Percentiles rank a stretch among this genome's conserved stretches.
Evolutionary conservation across 2,888 invertebrate species (phyloP).

Genomic region (Balanococcus diminutus): DNA sequence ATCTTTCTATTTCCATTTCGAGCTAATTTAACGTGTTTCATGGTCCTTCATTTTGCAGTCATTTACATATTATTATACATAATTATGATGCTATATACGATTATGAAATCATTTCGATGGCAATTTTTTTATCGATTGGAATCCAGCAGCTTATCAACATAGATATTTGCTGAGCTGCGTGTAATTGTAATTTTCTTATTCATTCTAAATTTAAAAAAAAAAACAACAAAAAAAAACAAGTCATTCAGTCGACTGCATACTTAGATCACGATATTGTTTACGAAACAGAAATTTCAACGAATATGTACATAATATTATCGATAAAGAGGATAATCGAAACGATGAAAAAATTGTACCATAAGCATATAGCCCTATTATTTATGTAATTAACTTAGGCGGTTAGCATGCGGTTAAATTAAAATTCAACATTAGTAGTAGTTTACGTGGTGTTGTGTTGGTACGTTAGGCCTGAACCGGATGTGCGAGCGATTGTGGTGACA

Average conservation of each 20-base stretch:
- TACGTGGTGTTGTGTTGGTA: constrained; percentile 53
- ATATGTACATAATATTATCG: not conserved
- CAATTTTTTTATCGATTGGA: too few species aligned
- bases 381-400: not conserved
- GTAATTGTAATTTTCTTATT: not conserved
- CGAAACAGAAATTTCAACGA: not conserved
- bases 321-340: not conserved
- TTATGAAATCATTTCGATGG: not conserved
- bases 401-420: constrained; percentile 33
- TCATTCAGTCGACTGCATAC: too few species aligned
- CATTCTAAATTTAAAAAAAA: too few species aligned
- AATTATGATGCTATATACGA: too few species aligned
- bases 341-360: not conserved
- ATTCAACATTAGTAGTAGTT: constrained; percentile 40
- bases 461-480: constrained; percentile 80
- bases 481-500: constrained; percentile 88
- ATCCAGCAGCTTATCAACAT: too few species aligned
- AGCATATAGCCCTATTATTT: too few species aligned
- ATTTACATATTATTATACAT: too few species aligned
- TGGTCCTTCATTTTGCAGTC: too few species aligned
- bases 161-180: too few species aligned
- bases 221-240: too few species aligned
- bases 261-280: not conserved
- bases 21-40: not conserved
- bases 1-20: too few species aligned